Percentiles rank a stretch among this genome's conserved stretches.
Conservation (phyloP, 2,888 invertebrate species). For the Atherix ibis region DNA sequence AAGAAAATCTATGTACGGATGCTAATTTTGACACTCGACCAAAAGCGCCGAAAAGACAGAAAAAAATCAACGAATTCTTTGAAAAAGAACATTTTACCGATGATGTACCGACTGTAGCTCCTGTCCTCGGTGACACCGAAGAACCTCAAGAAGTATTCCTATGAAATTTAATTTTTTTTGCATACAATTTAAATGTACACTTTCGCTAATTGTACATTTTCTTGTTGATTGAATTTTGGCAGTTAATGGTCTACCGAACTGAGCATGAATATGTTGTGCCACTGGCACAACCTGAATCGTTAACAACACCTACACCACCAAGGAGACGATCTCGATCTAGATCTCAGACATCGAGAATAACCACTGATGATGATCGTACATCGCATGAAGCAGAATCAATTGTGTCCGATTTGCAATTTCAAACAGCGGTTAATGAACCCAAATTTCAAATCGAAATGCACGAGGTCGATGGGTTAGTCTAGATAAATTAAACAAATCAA, state of each 20-base stretch:
- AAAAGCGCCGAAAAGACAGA: too few relatives aligned
- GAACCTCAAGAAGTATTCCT: slow-evolving; percentile 6
- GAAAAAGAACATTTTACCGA: too few relatives aligned
- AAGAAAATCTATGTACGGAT: too few relatives aligned
- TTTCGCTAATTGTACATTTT: too few relatives aligned
- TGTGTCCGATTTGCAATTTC: slow-evolving; percentile 32
- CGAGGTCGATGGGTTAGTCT: slow-evolving; percentile 27
- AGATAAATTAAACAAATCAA: too few relatives aligned
- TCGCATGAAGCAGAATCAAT: slow-evolving; percentile 56
- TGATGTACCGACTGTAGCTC: too few relatives aligned
- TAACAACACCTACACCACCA: slow-evolving; percentile 40
- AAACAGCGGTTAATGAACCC: slow-evolving; percentile 20
- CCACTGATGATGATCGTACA: slow-evolving; percentile 55
- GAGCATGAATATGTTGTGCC: slow-evolving; percentile 51
- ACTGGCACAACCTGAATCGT: slow-evolving; percentile 35
- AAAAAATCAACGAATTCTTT: too few relatives aligned
- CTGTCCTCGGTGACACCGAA: too few relatives aligned
- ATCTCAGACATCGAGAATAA: slow-evolving; percentile 37
- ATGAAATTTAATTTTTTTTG: too few relatives aligned
- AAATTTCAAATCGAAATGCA: slow-evolving; percentile 30
- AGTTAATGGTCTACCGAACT: slow-evolving; percentile 49
- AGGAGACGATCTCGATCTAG: slow-evolving; percentile 39
- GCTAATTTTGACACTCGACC: too few relatives aligned
- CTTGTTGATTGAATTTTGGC: too few relatives aligned
- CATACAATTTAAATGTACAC: too few relatives aligned